Conservation (phyloP, 2,888 invertebrate species). For the Phalangium opilio region DNA sequence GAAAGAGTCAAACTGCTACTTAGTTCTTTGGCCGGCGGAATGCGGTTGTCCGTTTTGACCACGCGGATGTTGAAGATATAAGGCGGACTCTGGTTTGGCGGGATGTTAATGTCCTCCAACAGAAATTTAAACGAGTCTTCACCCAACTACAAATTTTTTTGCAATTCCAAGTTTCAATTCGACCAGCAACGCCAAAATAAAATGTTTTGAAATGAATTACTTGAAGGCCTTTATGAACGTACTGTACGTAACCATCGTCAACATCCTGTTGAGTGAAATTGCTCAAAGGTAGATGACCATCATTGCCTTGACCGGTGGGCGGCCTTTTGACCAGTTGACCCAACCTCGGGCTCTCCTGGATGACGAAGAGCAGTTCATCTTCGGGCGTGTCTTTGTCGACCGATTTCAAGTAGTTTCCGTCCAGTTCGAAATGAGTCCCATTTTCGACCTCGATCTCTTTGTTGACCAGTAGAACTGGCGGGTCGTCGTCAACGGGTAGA, state of each 20-base stretch:
- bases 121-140: no score
- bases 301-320: constrained; percentile 20
- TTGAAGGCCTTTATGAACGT: constrained; percentile 27
- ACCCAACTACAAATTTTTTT: no score
- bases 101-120: no score
- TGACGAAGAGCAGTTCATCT: constrained; percentile 26
- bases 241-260: constrained; percentile 29
- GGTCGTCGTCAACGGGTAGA: constrained; percentile 30
- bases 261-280: constrained; percentile 29
- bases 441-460: constrained; percentile 25
- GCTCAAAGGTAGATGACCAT: constrained; percentile 3
- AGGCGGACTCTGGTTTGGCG: no score
- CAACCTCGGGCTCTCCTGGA: constrained; percentile 25
- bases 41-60: no score
- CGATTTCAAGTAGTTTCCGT: constrained; percentile 25
- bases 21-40: no score
- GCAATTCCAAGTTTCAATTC: no score
- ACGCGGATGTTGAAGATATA: no score
- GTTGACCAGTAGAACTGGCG: constrained; percentile 29
- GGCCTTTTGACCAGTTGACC: constrained; percentile 27
- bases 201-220: constrained; percentile 13
- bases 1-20: no score
- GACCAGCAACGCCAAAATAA: no score
- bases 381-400: constrained; percentile 29
- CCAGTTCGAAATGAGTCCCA: constrained; percentile 26